These are phyloP conservation scores for Phortica okadai DNA, from an alignment of 2,888 invertebrate genomes.

Conservation along the genomic window DNA sequence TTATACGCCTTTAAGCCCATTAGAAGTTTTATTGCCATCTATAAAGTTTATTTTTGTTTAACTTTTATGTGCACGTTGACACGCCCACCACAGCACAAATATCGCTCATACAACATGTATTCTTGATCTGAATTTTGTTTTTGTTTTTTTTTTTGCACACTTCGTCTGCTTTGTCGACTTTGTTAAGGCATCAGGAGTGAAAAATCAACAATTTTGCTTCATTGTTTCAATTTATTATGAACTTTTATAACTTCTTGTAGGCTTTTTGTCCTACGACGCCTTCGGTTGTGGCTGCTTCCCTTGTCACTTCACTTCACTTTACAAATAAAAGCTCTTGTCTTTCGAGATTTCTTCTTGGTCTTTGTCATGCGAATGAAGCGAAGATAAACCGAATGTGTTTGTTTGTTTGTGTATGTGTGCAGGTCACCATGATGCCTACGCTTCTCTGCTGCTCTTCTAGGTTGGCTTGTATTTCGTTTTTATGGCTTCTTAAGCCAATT, in stretches of 20 bases:
- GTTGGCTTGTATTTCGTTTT: conserved; percentile 46
- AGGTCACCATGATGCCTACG: too few species aligned
- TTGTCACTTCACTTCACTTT: conserved; percentile 40
- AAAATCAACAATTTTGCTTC: conserved; percentile 62
- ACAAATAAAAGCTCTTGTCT: conserved; percentile 60
- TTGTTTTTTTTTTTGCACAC: not conserved
- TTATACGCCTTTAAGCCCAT: conserved; percentile 54
- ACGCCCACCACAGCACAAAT: conserved; percentile 32
- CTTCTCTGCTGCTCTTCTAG: not conserved
- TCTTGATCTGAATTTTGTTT: not conserved
- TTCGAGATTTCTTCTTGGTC: not conserved
- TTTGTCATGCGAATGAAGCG: not conserved
- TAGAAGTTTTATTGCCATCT: conserved; percentile 60
- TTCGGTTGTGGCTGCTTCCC: not conserved
- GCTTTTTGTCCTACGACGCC: conserved; percentile 36
- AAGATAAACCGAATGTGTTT: not conserved
- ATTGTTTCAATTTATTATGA: conserved; percentile 69
- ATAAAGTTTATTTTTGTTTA: conserved; percentile 56
- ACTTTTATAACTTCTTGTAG: conserved; percentile 56
- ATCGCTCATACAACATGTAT: conserved; percentile 9
- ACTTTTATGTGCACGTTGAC: conserved; percentile 21
- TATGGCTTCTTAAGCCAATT: conserved; percentile 68
- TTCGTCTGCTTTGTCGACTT: not conserved
- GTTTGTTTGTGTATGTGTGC: conserved; percentile 1
- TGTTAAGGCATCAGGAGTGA: not conserved